Evolutionary conservation across 2,797 vertebrate species (phyloP), one percentile per base, ranked within the genome.

Genomic region (Otolemur crassicaudatus): DNA sequence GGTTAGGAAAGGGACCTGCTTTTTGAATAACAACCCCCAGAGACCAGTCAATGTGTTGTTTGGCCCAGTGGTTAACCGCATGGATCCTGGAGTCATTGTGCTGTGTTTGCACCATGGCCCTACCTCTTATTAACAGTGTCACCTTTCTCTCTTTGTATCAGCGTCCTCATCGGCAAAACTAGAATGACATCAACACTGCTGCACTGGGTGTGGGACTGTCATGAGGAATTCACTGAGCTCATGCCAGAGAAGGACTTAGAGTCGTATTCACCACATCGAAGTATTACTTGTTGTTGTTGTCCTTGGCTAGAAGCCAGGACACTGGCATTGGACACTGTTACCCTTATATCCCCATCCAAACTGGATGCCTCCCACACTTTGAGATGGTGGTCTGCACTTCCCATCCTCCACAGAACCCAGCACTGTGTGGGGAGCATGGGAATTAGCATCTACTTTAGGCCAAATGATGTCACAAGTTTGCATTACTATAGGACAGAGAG

Each of bases 1-100:
- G 43, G 34, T n/a, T 58, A 97, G 37, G 53, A 69, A 99, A 99
- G 99, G 99, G 56, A 61, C 37, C 37, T n/a, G 9, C 34, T 22
- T 46, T 90, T 83, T 17, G 23, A 3, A n/a, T 53, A 25, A 61
- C 29, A 75, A 34, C 12, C 60, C 8, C 27, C 43, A 65, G 49
- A 69, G 63, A 88, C 23, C 40, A 29, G 20, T 10, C 56, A 58
- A 1, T 0, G 0, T 61, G 29, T 2, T 79, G 16, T 67, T 31
- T 19, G 58, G 46, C 16, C 10, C 0, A 0, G 3, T 12, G 12
- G 37, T 13, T 25, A 40, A 31, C 29, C 40, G 34, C 53, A 37
- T 0, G 0, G 17, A 34, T 56, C 75, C 8, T 63, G 10, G 67
- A 27, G 19, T 37, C 60, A 7, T 1, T 0, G 14, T 56, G 60